Percentiles rank a stretch among this genome's conserved stretches.
Evolutionary conservation across 2,113 vertebrate species (phyloP).

Genomic region (Cyanistes caeruleus): DNA sequence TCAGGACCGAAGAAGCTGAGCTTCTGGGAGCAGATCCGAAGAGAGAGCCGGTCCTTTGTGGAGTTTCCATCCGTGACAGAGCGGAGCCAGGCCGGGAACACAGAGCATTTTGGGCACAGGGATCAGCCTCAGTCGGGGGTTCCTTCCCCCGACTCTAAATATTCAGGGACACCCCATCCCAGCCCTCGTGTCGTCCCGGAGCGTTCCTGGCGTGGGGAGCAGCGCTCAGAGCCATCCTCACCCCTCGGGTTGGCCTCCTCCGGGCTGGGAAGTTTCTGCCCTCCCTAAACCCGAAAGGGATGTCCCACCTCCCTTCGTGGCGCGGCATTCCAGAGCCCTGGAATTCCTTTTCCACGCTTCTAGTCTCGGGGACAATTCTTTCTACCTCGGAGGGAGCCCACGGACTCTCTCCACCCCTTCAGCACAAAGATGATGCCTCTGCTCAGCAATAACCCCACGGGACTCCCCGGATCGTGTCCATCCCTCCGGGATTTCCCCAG

Average conservation of each 20-base stretch:
- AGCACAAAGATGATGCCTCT: slow-evolving; percentile 71
- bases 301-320: neutral
- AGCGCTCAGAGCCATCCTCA: fast-evolving
- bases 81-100: neutral
- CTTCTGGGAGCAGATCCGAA: neutral
- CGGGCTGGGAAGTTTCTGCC: neutral
- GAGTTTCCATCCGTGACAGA: neutral
- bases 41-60: neutral
- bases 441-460: neutral
- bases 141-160: neutral
- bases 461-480: neutral
- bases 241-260: neutral
- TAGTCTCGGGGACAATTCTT: slow-evolving; percentile 75
- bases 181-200: neutral
- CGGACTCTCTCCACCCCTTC: slow-evolving; percentile 68
- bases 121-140: neutral
- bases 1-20: neutral
- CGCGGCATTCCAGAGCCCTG: slow-evolving; percentile 6
- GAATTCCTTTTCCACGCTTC: slow-evolving; percentile 37
- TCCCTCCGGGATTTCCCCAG: neutral
- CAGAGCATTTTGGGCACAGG: neutral
- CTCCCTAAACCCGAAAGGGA: neutral
- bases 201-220: neutral
- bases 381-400: slow-evolving; percentile 82
- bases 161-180: neutral